A percentile compares a stretch with the other conserved stretches of the same genome.
phyloP scores from a whole-genome alignment of 2,113 vertebrate species.

The Castor canadensis region DNA sequence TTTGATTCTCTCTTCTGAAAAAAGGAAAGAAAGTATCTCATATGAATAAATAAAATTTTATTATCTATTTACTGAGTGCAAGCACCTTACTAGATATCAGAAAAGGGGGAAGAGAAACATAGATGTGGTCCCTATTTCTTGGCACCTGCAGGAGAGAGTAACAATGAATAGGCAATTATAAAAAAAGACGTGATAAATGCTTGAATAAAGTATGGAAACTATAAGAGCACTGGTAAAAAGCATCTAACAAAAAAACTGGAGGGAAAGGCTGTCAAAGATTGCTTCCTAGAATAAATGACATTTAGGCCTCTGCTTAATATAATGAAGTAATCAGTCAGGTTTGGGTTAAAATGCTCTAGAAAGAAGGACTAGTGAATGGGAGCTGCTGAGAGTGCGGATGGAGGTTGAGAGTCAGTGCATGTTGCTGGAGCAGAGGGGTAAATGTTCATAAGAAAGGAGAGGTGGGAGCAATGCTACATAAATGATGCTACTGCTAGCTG shows the following conservation, averaged over 20 bases:
- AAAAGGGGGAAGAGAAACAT: background rate
- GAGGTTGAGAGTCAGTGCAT: background rate
- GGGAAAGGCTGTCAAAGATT: background rate
- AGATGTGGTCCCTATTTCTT: background rate
- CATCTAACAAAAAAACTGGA: background rate
- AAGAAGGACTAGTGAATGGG: background rate
- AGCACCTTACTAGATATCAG: background rate
- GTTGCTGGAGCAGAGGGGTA: background rate
- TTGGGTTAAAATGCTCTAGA: background rate
- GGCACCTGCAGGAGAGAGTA: background rate
- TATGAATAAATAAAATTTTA: background rate
- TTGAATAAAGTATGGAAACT: background rate
- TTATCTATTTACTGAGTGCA: background rate
- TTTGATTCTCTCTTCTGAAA: background rate
- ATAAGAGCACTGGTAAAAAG: background rate
- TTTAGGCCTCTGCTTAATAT: background rate
- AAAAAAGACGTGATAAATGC: background rate
- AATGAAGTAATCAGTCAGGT: background rate
- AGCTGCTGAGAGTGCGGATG: background rate
- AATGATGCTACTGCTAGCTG: accelerated
- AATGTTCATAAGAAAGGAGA: accelerated
- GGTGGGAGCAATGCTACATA: accelerated
- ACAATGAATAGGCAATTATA: background rate
- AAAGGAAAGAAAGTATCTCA: background rate
- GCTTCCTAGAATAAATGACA: background rate